Conservation (phyloP, 2,888 invertebrate species). For the Allacma fusca region DNA sequence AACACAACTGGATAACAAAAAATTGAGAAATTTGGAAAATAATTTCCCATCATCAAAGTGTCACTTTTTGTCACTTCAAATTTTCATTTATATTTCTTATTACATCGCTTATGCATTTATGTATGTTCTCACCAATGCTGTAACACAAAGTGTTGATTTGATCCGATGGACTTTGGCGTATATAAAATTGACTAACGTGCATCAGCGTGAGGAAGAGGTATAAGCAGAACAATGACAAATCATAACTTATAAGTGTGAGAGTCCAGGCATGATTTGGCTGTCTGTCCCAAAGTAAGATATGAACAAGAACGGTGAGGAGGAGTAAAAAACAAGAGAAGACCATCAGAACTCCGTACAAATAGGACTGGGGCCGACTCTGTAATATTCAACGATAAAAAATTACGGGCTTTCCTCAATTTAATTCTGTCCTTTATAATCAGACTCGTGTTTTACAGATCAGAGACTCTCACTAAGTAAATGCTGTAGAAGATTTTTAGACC, state of each 20-base stretch:
- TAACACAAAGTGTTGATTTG: constrained; percentile 11
- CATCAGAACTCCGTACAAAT: constrained; percentile 57
- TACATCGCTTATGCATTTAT: no score
- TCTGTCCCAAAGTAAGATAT: constrained; percentile 56
- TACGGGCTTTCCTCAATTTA: background rate
- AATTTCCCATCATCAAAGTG: no score
- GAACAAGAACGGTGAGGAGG: constrained; percentile 55
- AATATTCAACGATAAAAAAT: background rate
- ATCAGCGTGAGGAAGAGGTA: background rate
- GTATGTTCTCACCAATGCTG: background rate
- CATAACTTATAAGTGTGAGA: background rate
- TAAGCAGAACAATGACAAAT: background rate
- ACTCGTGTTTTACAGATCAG: no score
- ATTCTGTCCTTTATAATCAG: background rate
- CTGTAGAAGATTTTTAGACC: no score
- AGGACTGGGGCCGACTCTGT: constrained; percentile 20
- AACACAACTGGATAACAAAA: no score
- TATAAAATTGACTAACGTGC: background rate
- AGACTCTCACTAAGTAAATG: no score
- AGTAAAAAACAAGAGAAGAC: constrained; percentile 56
- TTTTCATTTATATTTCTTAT: no score
- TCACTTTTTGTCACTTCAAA: no score
- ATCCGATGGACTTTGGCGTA: background rate
- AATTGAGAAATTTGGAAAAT: no score
- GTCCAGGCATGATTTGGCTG: constrained; percentile 45